Conservation (phyloP, 2,888 invertebrate genomes). For the Lithosia quadra region DNA sequence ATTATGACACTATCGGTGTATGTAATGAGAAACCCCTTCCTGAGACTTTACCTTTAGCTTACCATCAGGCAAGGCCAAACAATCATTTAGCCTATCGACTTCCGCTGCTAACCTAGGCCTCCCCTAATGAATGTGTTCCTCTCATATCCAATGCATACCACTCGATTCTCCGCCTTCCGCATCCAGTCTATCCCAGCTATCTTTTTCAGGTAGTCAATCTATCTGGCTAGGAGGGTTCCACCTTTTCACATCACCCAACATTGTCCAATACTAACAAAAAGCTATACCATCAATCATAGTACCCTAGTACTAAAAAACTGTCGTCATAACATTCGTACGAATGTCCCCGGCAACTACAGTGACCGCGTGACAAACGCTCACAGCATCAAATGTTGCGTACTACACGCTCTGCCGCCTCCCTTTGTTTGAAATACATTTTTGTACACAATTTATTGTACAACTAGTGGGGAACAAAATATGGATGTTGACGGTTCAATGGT, state of each 20-base stretch:
- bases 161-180: too few species aligned
- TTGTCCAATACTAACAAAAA: slow-evolving; percentile 8
- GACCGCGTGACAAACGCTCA: slow-evolving; percentile 42
- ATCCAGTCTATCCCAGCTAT: too few species aligned
- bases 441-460: slow-evolving; percentile 41
- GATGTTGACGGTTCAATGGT: slow-evolving; percentile 11
- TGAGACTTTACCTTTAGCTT: too few species aligned
- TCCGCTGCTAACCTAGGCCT: too few species aligned
- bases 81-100: too few species aligned
- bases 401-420: slow-evolving; percentile 41
- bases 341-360: slow-evolving; percentile 44
- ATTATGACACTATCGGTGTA: too few species aligned
- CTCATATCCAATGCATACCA: too few species aligned
- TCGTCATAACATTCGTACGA: slow-evolving; percentile 36
- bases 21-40: too few species aligned
- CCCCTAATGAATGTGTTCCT: too few species aligned
- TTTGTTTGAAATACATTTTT: slow-evolving; percentile 50
- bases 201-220: too few species aligned
- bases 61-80: too few species aligned
- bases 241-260: background rate
- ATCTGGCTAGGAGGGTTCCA: too few species aligned
- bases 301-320: slow-evolving; percentile 19
- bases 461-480: slow-evolving; percentile 19
- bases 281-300: slow-evolving; percentile 31
- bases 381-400: slow-evolving; percentile 50